These are phyloP conservation scores for Lepidocyrtoides sp. DNA, from an alignment of 2,888 invertebrate species.

Conservation along the genomic window DNA sequence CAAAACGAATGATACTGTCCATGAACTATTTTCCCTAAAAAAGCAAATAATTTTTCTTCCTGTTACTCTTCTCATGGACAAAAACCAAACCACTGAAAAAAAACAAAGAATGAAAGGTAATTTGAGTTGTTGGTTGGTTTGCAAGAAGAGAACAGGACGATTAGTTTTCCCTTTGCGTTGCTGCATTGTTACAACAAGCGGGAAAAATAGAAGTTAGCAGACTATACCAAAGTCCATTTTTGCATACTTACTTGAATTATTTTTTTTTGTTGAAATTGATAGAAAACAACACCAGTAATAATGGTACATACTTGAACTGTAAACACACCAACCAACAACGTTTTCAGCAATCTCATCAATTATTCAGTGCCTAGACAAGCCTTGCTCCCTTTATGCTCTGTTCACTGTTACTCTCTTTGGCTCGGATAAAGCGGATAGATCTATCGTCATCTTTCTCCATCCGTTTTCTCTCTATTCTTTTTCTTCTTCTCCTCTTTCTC, in stretches of 20 bases:
- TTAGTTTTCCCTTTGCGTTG: neutral
- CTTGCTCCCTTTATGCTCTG: neutral
- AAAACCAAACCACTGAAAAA: too few relatives aligned
- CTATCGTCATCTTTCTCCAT: conserved; percentile 12
- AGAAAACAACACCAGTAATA: neutral
- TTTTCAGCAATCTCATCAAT: conserved; percentile 4
- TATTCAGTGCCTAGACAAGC: conserved; percentile 7
- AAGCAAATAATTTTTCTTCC: too few relatives aligned
- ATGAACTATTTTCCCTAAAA: conserved; percentile 24
- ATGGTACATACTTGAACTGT: neutral
- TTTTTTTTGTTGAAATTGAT: too few relatives aligned
- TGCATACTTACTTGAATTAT: too few relatives aligned
- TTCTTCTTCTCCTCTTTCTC: neutral
- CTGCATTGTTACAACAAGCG: neutral
- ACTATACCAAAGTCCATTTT: neutral
- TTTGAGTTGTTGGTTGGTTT: too few relatives aligned
- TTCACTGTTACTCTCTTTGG: too few relatives aligned
- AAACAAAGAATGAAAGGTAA: too few relatives aligned
- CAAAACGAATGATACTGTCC: conserved; percentile 13
- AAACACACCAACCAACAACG: neutral
- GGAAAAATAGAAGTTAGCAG: neutral
- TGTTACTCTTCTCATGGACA: neutral
- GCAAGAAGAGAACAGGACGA: neutral
- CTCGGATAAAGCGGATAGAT: conserved; percentile 12
- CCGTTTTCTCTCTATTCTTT: too few relatives aligned